Evolutionary conservation across 2,888 invertebrate genomes (phyloP).

Genomic region (Selenia dentaria): DNA sequence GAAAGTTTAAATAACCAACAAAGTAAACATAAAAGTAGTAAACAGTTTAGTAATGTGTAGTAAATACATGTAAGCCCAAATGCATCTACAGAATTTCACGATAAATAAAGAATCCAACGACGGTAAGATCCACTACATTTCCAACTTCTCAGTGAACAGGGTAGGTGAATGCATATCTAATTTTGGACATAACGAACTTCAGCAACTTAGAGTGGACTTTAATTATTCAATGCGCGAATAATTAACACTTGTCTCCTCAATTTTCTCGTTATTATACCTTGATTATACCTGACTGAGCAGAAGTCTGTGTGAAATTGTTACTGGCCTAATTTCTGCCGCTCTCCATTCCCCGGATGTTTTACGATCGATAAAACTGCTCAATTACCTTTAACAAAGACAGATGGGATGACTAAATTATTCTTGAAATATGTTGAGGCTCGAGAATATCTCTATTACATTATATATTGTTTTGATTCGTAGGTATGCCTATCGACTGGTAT

Average conservation of each 20-base stretch:
- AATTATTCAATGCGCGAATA: slow-evolving; percentile 70
- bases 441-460: neutral
- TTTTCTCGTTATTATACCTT: slow-evolving; percentile 5
- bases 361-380: neutral
- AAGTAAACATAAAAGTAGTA: no score
- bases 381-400: neutral
- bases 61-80: no score
- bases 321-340: slow-evolving; percentile 1
- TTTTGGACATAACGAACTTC: slow-evolving; percentile 76
- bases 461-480: no score
- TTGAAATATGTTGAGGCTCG: neutral
- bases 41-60: no score
- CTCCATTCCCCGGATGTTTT: neutral
- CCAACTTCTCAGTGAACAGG: slow-evolving; percentile 21
- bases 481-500: no score
- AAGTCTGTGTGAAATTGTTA: slow-evolving; percentile 3
- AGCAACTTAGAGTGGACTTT: slow-evolving; percentile 77
- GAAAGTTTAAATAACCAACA: no score
- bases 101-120: no score
- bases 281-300: slow-evolving; percentile 3
- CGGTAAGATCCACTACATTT: no score
- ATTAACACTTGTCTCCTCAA: slow-evolving; percentile 15
- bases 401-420: neutral
- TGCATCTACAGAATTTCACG: no score
- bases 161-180: slow-evolving; percentile 52